Evolutionary conservation across 2,797 vertebrate genomes (phyloP), one percentile per base, ranked within the genome.

Genomic region (Enteromius mattozi): DNA sequence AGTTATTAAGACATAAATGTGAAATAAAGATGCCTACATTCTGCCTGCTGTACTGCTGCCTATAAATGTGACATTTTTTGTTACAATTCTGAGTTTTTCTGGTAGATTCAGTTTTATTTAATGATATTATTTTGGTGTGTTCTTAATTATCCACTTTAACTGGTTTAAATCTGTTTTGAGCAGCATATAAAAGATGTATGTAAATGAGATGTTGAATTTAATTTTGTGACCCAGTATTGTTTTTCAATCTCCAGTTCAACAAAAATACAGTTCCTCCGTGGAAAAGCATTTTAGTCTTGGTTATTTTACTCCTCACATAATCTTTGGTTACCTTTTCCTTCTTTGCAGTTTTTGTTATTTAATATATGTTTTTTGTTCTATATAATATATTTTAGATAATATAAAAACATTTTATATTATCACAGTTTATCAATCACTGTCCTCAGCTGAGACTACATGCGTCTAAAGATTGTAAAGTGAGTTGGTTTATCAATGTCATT

Each of bases 221-320:
- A 13, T 42, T 61, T 56, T 77, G 35, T 75, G 33, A 75, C 16
- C 27, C 70, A 33, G 27, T 27, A 6, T 30, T 49, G 4, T 51
- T 13, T 72, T 72, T 74, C 45, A 74, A 49, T 19, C 45, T 47
- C 7, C 24, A 72, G 24, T 72, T 33, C 8, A 35, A 74, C 27
- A 35, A 77, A 40, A 17, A 59, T 49, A 59, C 76, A 49, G 68
- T 68, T 51, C 35, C 56, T 70, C 51, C 19, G 30, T n/a, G 47
- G 17, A 35, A 75, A 75, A 66, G 35, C 61, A 59, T 78, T 70
- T 84, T 61, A 84, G 68, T 54, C 80, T 81, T 78, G 8, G 70
- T 49, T 49, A 72, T 47, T 78, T 78, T 30, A 65, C 27, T 86
- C 81, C 54, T 86, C 68, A 14, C 66, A 59, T 79, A 40, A 16